A percentile compares a stretch with the other conserved stretches of the same genome.
phyloP scores from a whole-genome alignment of 2,113 vertebrate species.

The Ceratotherium simum region DNA sequence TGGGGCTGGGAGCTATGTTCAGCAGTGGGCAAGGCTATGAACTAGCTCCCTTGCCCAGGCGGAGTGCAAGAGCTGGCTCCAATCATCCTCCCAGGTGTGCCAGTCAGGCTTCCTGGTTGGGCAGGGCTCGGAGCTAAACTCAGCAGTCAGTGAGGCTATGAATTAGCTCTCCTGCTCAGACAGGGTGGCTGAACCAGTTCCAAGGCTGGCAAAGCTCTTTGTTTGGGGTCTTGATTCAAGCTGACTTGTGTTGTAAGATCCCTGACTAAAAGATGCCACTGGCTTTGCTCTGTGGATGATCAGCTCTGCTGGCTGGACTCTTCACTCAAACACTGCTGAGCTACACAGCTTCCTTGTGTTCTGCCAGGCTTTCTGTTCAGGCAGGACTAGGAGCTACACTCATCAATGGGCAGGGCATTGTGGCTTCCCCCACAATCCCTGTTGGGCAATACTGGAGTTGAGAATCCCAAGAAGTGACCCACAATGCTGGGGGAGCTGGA shows the following conservation, averaged over 20 bases:
- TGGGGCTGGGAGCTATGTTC: background rate
- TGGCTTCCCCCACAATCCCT: background rate
- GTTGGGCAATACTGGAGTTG: background rate
- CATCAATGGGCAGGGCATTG: background rate
- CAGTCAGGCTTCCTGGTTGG: background rate
- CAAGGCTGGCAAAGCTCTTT: background rate
- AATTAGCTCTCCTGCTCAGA: background rate
- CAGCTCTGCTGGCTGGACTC: background rate
- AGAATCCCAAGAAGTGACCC: background rate
- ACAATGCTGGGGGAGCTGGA: background rate
- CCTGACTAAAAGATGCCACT: background rate
- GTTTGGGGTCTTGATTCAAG: background rate
- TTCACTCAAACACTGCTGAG: background rate
- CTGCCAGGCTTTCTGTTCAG: background rate
- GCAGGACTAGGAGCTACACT: background rate
- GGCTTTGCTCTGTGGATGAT: background rate
- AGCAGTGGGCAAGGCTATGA: background rate
- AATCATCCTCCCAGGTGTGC: background rate
- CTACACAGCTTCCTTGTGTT: background rate
- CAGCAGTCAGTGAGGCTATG: background rate
- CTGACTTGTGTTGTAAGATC: background rate
- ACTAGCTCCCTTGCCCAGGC: background rate
- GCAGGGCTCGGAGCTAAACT: background rate
- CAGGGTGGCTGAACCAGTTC: background rate
- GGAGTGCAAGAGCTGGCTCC: background rate